Conservation (phyloP, 2,797 vertebrate species). For the Aldrovandia affinis region DNA sequence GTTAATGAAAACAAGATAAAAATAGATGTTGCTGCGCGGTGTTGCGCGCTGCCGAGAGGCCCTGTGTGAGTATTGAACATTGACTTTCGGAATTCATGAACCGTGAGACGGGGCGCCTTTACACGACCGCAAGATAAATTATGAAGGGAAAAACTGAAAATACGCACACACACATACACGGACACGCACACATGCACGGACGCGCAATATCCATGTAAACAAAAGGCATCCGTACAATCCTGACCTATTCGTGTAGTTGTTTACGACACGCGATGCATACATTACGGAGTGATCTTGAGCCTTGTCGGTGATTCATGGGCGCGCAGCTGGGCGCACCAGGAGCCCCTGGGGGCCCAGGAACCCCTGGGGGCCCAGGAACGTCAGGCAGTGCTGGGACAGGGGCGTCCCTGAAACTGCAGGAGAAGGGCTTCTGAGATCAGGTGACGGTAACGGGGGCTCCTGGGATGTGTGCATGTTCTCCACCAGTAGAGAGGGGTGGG, state of each 20-base stretch:
- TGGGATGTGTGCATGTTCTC: not conserved
- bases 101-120: not conserved
- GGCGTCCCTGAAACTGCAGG: not conserved
- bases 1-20: slow-evolving; percentile 2
- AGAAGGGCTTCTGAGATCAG: not conserved
- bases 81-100: not conserved
- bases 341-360: not conserved
- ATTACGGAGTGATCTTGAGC: not conserved
- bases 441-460: not conserved
- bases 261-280: not conserved
- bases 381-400: not conserved
- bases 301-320: not conserved
- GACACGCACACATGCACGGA: not conserved
- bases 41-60: not conserved
- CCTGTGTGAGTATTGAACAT: not conserved
- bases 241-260: not conserved
- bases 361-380: not conserved
- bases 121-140: not conserved
- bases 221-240: not conserved
- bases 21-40: not conserved
- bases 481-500: not conserved
- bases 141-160: not conserved
- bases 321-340: not conserved
- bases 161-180: not conserved
- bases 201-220: not conserved